phyloP scores from a whole-genome alignment of 2,113 vertebrate genomes.

The Eulemur rufifrons region DNA sequence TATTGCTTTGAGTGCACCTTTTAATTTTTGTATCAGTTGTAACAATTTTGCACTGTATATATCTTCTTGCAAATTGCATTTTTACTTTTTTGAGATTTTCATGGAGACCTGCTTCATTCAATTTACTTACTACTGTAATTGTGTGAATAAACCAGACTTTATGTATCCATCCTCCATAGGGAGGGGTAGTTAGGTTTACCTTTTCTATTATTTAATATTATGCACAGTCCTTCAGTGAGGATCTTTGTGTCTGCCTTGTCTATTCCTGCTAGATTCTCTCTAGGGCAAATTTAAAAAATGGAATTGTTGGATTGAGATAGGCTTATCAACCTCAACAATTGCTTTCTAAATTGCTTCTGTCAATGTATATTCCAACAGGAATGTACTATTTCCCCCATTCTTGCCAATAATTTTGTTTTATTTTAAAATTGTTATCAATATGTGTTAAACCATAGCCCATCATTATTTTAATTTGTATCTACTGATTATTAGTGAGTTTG shows the following conservation, averaged over 20 bases:
- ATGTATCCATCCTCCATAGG: background rate
- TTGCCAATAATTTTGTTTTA: background rate
- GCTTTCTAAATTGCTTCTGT: background rate
- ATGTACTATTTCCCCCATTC: background rate
- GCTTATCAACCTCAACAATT: background rate
- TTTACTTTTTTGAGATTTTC: background rate
- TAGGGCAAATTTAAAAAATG: background rate
- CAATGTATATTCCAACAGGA: background rate
- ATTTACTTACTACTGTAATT: background rate
- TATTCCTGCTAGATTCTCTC: background rate
- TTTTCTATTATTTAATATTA: too few species aligned
- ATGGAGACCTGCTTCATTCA: background rate
- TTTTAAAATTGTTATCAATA: background rate
- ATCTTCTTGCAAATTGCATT: background rate
- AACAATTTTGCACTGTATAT: background rate
- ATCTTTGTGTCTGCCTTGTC: background rate
- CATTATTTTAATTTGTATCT: conserved; percentile 17
- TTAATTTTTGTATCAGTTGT: background rate
- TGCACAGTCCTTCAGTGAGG: background rate
- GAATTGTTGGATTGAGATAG: background rate
- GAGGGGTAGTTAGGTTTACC: background rate
- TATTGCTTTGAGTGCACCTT: background rate
- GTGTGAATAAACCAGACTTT: background rate
- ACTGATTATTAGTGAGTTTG: background rate
- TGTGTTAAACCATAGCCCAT: background rate